These are phyloP conservation scores for Adelphocoris suturalis DNA, from an alignment of 2,888 invertebrate species.

Conservation along the genomic window DNA sequence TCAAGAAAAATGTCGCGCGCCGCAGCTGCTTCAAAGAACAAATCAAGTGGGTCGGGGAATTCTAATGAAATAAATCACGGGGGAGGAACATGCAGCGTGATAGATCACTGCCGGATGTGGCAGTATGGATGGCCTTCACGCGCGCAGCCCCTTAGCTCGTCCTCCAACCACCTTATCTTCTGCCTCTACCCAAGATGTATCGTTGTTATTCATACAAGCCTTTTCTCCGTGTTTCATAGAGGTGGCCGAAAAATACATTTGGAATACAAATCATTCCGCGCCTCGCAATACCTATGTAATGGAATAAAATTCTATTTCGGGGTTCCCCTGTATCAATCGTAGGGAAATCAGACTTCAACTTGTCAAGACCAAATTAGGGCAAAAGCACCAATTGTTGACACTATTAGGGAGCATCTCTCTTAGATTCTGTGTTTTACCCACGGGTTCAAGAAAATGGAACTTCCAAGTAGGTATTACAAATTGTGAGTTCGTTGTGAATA, in stretches of 20 bases:
- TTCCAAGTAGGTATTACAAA: no score
- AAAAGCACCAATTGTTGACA: no score
- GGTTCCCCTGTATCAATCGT: no score
- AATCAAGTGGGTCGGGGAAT: background rate
- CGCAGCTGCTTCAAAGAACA: background rate
- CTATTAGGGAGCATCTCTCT: no score
- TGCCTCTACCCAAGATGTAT: background rate
- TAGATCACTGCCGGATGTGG: background rate
- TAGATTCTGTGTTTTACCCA: no score
- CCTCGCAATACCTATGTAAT: background rate
- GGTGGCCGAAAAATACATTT: background rate
- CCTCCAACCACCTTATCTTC: background rate
- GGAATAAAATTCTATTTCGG: no score
- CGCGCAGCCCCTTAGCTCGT: background rate
- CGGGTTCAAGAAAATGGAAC: no score
- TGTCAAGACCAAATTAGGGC: no score
- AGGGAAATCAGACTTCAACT: no score
- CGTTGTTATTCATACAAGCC: background rate
- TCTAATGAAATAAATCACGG: background rate
- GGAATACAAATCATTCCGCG: background rate
- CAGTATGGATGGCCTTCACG: background rate
- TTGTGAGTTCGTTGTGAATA: no score
- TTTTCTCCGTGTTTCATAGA: background rate
- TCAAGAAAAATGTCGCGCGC: no score
- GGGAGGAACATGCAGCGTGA: background rate